Conservation (phyloP, 1,140 invertebrate genomes). For the Drosophila tani region DNA sequence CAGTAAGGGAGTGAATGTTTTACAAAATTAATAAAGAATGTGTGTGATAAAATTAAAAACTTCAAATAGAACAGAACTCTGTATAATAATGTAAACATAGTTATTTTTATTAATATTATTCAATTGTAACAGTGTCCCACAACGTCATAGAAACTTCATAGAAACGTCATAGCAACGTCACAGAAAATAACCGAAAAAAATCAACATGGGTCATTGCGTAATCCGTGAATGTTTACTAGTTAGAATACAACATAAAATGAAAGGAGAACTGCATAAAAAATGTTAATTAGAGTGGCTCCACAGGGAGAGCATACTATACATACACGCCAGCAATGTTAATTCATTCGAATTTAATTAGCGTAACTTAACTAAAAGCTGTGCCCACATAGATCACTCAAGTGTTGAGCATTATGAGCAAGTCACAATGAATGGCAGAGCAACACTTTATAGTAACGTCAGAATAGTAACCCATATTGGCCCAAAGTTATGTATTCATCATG, state of each 20-base stretch:
- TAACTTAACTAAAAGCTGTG: slow-evolving; percentile 31
- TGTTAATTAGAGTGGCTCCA: not conserved
- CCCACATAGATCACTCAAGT: slow-evolving; percentile 12
- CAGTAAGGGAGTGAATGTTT: not conserved
- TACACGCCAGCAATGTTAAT: slow-evolving; percentile 16
- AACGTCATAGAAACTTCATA: not conserved
- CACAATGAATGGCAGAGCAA: not conserved
- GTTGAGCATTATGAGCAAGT: not conserved
- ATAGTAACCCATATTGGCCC: slow-evolving; percentile 1
- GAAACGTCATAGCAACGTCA: not conserved
- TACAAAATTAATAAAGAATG: not conserved
- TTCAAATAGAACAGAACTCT: too few species aligned
- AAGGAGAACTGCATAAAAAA: not conserved
- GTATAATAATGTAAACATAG: not conserved
- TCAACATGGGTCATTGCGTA: not conserved
- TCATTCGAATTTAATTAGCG: slow-evolving; percentile 42
- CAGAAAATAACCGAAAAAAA: not conserved
- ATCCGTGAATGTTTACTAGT: too few species aligned
- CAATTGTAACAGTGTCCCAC: too few species aligned
- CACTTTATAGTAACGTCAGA: slow-evolving; percentile 3
- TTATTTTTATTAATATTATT: too few species aligned
- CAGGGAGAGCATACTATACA: not conserved
- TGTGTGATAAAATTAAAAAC: not conserved
- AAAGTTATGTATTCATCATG: not conserved
- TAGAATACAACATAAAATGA: not conserved